Conservation (phyloP, 2,113 vertebrate genomes). For the Hippoglossus stenolepis region DNA sequence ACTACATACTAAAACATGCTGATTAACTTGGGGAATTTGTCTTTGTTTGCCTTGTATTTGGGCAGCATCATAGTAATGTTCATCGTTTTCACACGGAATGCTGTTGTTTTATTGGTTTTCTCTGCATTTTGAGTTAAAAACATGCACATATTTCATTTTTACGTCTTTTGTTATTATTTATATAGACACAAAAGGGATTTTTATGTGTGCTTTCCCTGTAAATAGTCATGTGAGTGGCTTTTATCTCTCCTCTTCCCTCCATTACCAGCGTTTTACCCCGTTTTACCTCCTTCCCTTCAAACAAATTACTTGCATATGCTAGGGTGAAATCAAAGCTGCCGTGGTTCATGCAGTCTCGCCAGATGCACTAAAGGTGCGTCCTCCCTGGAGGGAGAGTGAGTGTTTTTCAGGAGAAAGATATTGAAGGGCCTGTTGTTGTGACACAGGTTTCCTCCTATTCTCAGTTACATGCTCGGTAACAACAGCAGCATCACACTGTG, state of each 20-base stretch:
- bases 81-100: background rate
- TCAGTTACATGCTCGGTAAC: slow-evolving; percentile 16
- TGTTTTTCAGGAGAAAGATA: slow-evolving; percentile 9
- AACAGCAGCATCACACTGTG: background rate
- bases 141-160: background rate
- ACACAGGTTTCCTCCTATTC: slow-evolving; percentile 19
- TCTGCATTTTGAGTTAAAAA: background rate
- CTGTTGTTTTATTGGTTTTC: no score
- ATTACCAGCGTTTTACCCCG: slow-evolving; percentile 50
- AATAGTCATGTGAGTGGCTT: slow-evolving; percentile 31
- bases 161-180: background rate
- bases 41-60: background rate
- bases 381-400: slow-evolving; percentile 15
- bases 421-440: slow-evolving; percentile 31
- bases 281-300: slow-evolving; percentile 56
- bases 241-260: slow-evolving; percentile 57
- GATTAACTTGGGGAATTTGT: background rate
- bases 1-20: no score
- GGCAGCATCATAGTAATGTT: no score
- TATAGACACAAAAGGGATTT: background rate
- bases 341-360: slow-evolving; percentile 39
- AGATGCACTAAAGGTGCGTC: slow-evolving; percentile 44
- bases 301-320: slow-evolving; percentile 62
- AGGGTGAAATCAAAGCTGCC: slow-evolving; percentile 57
- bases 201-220: slow-evolving; percentile 20